phyloP scores from a whole-genome alignment of 2,888 invertebrate species.

The Pseudococcus longispinus region DNA sequence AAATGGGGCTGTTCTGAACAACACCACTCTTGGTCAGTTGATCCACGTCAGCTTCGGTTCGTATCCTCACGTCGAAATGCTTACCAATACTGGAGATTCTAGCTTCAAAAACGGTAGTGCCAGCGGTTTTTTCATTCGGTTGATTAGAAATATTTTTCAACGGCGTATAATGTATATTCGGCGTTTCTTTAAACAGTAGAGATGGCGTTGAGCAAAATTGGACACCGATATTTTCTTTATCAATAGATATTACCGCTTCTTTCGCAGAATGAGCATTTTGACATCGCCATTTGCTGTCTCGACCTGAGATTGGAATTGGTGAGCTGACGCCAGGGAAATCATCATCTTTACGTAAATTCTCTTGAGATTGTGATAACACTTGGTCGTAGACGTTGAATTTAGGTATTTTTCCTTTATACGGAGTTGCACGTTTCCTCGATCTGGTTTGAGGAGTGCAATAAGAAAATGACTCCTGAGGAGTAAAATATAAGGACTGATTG shows the following conservation, averaged over 20 bases:
- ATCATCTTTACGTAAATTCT: neutral
- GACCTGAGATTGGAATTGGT: neutral
- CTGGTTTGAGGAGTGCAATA: neutral
- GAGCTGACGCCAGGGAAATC: neutral
- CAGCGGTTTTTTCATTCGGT: neutral
- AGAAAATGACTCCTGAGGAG: neutral
- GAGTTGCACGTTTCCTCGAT: neutral
- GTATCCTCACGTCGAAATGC: conserved; percentile 8
- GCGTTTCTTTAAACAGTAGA: neutral
- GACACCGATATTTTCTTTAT: conserved; percentile 21
- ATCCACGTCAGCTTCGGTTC: neutral
- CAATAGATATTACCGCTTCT: neutral
- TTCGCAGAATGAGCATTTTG: neutral
- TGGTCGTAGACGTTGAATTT: conserved; percentile 1
- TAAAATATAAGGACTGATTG: conserved; percentile 1
- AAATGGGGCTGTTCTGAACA: neutral
- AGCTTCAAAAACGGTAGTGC: neutral
- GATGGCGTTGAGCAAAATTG: neutral
- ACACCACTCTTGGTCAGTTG: neutral
- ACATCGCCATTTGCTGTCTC: neutral
- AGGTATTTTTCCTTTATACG: neutral
- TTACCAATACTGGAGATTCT: conserved; percentile 10
- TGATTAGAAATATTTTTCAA: neutral
- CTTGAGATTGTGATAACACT: neutral
- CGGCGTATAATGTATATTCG: neutral